Evolutionary conservation across 2,797 vertebrate species (phyloP), one percentile per base, ranked within the genome.

Genomic region (Crenuchus spilurus): DNA sequence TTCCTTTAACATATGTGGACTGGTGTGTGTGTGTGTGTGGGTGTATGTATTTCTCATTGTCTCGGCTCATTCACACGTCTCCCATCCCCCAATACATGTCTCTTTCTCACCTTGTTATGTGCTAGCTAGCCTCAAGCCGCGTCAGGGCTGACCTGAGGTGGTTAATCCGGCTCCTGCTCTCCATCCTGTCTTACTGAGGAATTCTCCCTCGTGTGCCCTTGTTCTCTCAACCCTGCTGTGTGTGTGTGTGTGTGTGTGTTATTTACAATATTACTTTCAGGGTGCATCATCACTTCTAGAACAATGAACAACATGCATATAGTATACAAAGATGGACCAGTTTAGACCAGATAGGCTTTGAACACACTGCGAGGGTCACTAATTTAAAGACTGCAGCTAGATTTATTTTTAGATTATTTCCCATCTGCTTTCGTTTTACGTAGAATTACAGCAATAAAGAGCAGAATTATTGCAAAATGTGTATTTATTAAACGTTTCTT

Each of bases 21-120:
- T 2, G 51, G 6, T 5, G 22, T 42, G 42, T 55, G 46, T 13
- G 55, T 33, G 4, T 28, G 55, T 76, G 77, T 63, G 66, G 26
- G 55, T 35, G 3, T 1, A 1, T 65, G 41, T n/a, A n/a, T 54
- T 24, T 26, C 20, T 55, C 16, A 35, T 24, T 44, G 1, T 18
- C 13, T 11, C 1, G 22, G 10, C 33, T 31, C 28, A 48, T 65
- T 48, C 57, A 65, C 44, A 48, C 16, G 5, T 2, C 4, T 6
- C 18, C 4, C 14, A 33, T n/a, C 5, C 28, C 30, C 0, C 11
- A 6, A 16, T 7, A 13, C 20, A 28, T 20, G n/a, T 51, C 6
- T 46, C 30, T 65, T 49, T 57, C 46, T 49, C 61, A 44, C 31
- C 44, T 14, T 18, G 26, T 37, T 37, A 22, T 9, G 55, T 24